Evolutionary conservation across 2,113 vertebrate genomes (phyloP).

Genomic region (Neolamprologus cancellatus): DNA sequence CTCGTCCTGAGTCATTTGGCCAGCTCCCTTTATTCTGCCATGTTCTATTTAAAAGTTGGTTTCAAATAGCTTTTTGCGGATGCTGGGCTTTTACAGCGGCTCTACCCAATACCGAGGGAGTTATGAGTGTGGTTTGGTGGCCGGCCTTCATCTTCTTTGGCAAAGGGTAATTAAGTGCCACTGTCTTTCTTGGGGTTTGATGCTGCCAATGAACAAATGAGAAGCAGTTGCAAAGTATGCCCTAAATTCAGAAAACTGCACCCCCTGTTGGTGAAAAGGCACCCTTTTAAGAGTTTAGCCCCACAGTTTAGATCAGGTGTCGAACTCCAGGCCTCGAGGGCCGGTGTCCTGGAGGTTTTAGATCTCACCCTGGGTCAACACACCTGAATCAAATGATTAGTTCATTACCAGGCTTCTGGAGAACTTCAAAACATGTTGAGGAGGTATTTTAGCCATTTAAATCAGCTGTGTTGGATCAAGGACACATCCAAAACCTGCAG

Average conservation of each 20-base stretch:
- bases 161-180: conserved; percentile 30
- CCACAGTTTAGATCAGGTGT: neutral
- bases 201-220: neutral
- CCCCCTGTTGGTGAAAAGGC: conserved; percentile 7
- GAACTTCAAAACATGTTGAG: neutral
- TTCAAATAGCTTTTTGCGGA: conserved; percentile 43
- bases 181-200: neutral
- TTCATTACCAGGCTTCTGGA: neutral
- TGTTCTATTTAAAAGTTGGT: conserved; percentile 44
- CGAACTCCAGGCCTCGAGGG: neutral
- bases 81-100: neutral
- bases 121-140: conserved; percentile 51
- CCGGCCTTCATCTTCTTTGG: conserved; percentile 25
- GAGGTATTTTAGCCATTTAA: neutral
- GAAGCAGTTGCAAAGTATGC: neutral
- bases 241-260: neutral
- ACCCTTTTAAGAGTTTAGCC: neutral
- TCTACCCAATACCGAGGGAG: conserved; percentile 3
- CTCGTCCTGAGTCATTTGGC: neutral
- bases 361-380: neutral
- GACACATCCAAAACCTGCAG: neutral
- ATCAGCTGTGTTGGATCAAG: neutral
- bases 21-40: neutral
- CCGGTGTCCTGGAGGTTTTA: neutral
- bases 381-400: neutral